These are phyloP conservation scores for Endotricha flammealis DNA, from an alignment of 2,888 invertebrate genomes.

Conservation along the genomic window DNA sequence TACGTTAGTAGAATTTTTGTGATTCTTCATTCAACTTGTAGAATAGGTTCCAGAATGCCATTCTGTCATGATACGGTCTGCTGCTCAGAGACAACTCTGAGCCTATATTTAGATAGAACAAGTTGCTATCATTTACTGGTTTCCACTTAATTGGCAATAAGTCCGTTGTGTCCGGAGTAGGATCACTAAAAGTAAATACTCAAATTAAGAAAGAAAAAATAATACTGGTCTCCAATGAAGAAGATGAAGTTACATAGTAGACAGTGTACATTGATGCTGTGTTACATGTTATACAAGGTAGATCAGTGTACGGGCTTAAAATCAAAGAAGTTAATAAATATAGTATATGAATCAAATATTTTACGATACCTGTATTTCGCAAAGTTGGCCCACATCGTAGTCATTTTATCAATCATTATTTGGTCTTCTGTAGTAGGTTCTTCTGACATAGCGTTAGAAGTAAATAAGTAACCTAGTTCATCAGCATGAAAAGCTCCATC, in stretches of 20 bases:
- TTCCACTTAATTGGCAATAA: conserved; percentile 42
- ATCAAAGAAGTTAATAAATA: too few species aligned
- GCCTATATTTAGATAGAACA: conserved; percentile 34
- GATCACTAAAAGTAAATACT: conserved; percentile 32
- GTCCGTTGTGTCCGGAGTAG: conserved; percentile 36
- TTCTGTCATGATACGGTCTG: conserved; percentile 32
- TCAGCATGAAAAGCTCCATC: conserved; percentile 41
- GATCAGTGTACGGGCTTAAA: too few species aligned
- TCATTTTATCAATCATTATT: conserved; percentile 42
- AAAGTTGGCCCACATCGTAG: conserved; percentile 59
- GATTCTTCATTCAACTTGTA: conserved; percentile 26
- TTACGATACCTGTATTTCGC: conserved; percentile 55
- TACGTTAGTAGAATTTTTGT: conserved; percentile 11
- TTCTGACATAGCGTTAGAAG: too few species aligned
- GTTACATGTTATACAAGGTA: too few species aligned
- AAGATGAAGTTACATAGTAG: too few species aligned
- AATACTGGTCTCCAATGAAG: too few species aligned
- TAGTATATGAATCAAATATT: too few species aligned
- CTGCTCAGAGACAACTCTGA: conserved; percentile 20
- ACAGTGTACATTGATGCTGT: too few species aligned
- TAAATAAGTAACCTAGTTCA: conserved; percentile 49
- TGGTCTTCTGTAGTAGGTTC: conserved; percentile 33
- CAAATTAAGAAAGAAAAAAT: too few species aligned
- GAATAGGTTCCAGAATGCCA: conserved; percentile 45
- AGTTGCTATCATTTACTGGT: conserved; percentile 26